A percentile compares a stretch with the other conserved stretches of the same genome.
phyloP scores from a whole-genome alignment of 2,888 invertebrate genomes.

The Xestia rhomboidea region DNA sequence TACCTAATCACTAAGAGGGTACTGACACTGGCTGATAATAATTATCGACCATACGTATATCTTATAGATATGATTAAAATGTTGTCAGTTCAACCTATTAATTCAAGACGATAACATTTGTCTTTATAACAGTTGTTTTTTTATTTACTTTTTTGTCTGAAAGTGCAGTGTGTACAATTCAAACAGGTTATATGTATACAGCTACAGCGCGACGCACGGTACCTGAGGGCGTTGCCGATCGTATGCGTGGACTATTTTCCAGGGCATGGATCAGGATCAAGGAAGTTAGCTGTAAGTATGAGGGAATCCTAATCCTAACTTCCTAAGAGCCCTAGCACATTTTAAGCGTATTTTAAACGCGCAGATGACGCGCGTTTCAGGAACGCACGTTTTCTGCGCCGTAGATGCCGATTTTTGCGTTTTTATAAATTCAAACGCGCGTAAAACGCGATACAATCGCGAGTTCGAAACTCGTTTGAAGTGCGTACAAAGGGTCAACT shows the following conservation, averaged over 20 bases:
- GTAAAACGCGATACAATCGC: no score
- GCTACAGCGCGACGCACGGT: not conserved
- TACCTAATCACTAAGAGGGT: not conserved
- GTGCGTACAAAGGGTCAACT: no score
- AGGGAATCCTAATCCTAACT: not conserved
- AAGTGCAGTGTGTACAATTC: not conserved
- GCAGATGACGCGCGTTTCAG: no score
- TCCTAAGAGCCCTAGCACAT: no score
- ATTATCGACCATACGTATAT: not conserved
- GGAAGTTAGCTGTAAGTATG: not conserved
- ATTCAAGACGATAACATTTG: not conserved
- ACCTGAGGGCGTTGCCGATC: not conserved
- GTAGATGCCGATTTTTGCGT: no score
- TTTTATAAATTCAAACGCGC: no score
- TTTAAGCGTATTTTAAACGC: no score
- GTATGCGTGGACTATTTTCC: not conserved
- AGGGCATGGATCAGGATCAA: not conserved
- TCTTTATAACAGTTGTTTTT: not conserved
- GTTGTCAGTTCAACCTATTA: not conserved
- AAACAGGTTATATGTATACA: not conserved
- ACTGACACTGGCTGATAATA: not conserved
- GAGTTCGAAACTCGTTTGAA: no score
- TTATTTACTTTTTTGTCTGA: not conserved
- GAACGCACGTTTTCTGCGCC: no score
- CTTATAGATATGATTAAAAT: not conserved